Conservation (phyloP, 2,888 invertebrate species). For the Escarpia spicata region DNA sequence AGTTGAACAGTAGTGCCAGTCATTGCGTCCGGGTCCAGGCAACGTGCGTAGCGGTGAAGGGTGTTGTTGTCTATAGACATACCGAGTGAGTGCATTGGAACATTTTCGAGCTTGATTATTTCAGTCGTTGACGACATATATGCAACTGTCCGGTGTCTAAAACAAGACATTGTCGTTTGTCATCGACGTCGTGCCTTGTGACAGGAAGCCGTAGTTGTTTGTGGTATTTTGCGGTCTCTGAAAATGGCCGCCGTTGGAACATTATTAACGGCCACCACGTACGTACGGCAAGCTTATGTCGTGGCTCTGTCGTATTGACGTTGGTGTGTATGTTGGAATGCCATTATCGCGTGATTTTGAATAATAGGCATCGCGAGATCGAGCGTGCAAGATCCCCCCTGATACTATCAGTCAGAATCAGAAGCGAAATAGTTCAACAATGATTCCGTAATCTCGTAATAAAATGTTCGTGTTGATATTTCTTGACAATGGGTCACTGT, state of each 20-base stretch:
- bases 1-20: neutral
- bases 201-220: neutral
- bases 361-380: neutral
- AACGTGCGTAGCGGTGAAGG: neutral
- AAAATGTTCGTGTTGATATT: neutral
- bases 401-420: neutral
- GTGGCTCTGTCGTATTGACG: neutral
- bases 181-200: neutral
- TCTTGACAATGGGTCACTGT: neutral
- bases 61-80: neutral
- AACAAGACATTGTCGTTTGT: neutral
- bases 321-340: neutral
- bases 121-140: neutral
- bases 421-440: neutral
- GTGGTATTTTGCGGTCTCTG: neutral
- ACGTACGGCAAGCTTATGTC: neutral
- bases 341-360: neutral
- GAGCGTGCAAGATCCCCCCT: neutral
- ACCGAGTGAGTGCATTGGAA: neutral
- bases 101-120: neutral
- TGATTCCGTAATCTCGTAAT: neutral
- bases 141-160: neutral
- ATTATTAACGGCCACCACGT: neutral
- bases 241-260: no score
- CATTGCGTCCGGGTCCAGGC: neutral